A percentile compares a stretch with the other conserved stretches of the same genome.
phyloP scores from a whole-genome alignment of 2,797 vertebrate species.

The Acanthurus leucopareius region DNA sequence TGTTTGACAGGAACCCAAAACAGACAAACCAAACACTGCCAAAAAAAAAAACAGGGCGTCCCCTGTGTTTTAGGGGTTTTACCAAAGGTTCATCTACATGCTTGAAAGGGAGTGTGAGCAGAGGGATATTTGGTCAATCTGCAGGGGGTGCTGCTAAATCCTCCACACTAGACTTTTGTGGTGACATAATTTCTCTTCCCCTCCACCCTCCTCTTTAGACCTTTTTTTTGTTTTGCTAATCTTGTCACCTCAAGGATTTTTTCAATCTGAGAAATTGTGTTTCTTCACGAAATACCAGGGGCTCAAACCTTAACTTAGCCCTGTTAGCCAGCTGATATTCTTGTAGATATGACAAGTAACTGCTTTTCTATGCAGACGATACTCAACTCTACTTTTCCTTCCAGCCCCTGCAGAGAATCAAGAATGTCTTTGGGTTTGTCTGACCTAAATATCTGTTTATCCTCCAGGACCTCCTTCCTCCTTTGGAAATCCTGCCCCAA shows the following conservation, averaged over 20 bases:
- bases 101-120: too few relatives aligned
- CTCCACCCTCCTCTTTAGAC: neutral
- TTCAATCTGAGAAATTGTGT: neutral
- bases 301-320: neutral
- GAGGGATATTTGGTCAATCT: too few relatives aligned
- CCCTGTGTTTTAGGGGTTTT: too few relatives aligned
- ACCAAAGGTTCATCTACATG: too few relatives aligned
- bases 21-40: too few relatives aligned
- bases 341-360: neutral
- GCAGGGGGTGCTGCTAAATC: too few relatives aligned
- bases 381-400: neutral
- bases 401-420: neutral
- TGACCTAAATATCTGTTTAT: neutral
- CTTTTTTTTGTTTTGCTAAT: neutral
- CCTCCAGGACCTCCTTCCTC: neutral
- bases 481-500: too few relatives aligned
- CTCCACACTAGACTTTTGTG: too few relatives aligned
- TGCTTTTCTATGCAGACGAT: slow-evolving; percentile 7
- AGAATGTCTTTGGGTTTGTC: neutral
- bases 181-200: neutral
- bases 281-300: neutral
- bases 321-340: neutral
- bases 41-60: too few relatives aligned
- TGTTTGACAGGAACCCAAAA: too few relatives aligned
- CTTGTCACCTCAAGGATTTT: neutral